Base-by-base conservation (phyloP, 2,113 vertebrate species). In the Carollia perspicillata region DNA sequence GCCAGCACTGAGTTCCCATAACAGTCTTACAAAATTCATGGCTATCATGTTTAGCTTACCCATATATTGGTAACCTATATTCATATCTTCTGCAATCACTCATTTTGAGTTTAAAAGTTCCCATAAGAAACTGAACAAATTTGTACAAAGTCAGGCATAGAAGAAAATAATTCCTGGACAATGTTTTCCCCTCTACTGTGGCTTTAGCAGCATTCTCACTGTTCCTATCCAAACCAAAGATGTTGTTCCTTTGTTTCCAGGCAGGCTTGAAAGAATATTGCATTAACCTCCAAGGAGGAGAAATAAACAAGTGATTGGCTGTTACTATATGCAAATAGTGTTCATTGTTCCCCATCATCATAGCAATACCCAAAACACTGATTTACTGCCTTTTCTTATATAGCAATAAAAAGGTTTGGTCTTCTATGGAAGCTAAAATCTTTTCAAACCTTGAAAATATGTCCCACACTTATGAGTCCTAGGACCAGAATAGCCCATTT, bases 11-110 rank as follows among this genome's bases (percentile, higher is more conserved):
- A 87, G 49, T 78, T 69, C 30, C 60, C 65, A 86, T 40, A 33
- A 74, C 33, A 92, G 86, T 42, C 42, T 86, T 87, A 74, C 22
- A 95, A 88, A 93, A 94, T 6, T 91, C 72, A 79, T 83, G n/a
- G 20, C n/a, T n/a, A 90, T 9, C 14, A 80, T 55, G 42, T 51
- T 87, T 84, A 74, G 3, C 55, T 79, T 51, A 49, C 4, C 16
- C 42, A 90, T 16, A 75, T 11, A 69, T 75, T 66, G 12, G 35
- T 69, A 85, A 88, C 47, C 11, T 71, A 51, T 44, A 78, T 4
- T 93, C 17, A 40, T 63, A 49, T 44, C 47, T 84, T 6, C 8
- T 75, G 51, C 26, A 92, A 58, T 84, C 16, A 63, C 16, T 90
- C 26, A 83, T 72, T 94, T 65, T 87, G 66, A 80, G 65, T 44